Percentiles rank a stretch among this genome's conserved stretches.
Conservation (phyloP, 2,797 vertebrate species). For the Trachops cirrhosus region DNA sequence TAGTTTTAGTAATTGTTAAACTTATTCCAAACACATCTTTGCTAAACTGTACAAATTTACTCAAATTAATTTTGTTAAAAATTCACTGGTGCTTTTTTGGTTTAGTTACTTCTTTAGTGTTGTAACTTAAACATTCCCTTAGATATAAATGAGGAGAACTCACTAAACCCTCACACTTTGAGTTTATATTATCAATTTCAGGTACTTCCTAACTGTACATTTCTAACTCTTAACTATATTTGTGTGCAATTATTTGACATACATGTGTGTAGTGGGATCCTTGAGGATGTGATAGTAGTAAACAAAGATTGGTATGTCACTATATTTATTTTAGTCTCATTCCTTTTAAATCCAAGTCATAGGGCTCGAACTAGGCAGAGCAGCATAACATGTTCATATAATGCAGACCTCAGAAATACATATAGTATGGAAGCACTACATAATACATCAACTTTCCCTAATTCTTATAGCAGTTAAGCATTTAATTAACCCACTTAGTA, state of each 20-base stretch:
- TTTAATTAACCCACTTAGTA: not conserved
- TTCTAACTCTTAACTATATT: not conserved
- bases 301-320: not conserved
- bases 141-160: not conserved
- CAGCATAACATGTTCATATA: not conserved
- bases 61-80: constrained; percentile 65
- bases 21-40: constrained; percentile 40
- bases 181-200: not conserved
- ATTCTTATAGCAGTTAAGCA: not conserved
- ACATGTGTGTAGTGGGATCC: not conserved
- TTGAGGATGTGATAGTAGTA: not conserved
- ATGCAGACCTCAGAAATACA: not conserved
- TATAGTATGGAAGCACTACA: not conserved
- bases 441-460: not conserved
- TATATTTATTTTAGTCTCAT: not conserved
- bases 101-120: constrained; percentile 5
- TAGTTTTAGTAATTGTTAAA: constrained; percentile 39
- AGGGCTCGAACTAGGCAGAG: not conserved
- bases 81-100: not conserved
- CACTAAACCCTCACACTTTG: not conserved
- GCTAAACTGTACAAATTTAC: not conserved
- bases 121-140: not conserved
- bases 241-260: not conserved
- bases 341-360: not conserved
- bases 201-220: not conserved